phyloP scores from a whole-genome alignment of 2,113 vertebrate species.

The Gasterosteus aculeatus region DNA sequence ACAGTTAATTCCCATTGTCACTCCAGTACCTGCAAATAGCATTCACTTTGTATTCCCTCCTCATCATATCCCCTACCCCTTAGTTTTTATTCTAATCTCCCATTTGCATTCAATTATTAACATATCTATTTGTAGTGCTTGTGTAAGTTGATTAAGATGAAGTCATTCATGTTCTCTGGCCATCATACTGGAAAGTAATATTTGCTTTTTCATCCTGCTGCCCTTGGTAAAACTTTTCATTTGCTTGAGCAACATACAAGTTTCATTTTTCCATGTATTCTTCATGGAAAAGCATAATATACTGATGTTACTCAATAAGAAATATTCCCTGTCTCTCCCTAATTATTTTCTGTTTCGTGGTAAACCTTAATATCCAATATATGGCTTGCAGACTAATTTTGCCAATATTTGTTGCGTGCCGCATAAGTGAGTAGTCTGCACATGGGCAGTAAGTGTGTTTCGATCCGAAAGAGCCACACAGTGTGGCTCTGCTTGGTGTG shows the following conservation, averaged over 20 bases:
- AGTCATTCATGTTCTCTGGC: background rate
- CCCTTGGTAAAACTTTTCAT: background rate
- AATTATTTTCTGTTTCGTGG: constrained; percentile 55
- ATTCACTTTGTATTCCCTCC: constrained; percentile 4
- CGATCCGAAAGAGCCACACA: constrained; percentile 63
- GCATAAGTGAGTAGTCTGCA: constrained; percentile 57
- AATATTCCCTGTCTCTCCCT: constrained; percentile 37
- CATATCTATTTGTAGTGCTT: background rate
- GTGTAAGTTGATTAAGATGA: background rate
- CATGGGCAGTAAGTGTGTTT: constrained; percentile 62
- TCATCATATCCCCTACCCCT: background rate
- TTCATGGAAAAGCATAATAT: constrained; percentile 51
- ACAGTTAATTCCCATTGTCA: constrained; percentile 45
- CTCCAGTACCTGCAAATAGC: constrained; percentile 14
- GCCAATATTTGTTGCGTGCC: constrained; percentile 34
- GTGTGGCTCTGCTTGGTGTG: constrained; percentile 25
- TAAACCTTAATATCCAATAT: constrained; percentile 44
- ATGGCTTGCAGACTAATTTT: constrained; percentile 47
- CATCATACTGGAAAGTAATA: background rate
- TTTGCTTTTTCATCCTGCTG: background rate
- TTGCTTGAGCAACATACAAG: background rate
- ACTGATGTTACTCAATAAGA: constrained; percentile 34
- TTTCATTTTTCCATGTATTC: constrained; percentile 29
- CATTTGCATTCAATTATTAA: background rate
- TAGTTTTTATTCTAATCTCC: background rate